Evolutionary conservation across 2,113 vertebrate genomes (phyloP), one percentile per base, ranked within the genome.

Genomic region (Cyanoderma ruficeps): DNA sequence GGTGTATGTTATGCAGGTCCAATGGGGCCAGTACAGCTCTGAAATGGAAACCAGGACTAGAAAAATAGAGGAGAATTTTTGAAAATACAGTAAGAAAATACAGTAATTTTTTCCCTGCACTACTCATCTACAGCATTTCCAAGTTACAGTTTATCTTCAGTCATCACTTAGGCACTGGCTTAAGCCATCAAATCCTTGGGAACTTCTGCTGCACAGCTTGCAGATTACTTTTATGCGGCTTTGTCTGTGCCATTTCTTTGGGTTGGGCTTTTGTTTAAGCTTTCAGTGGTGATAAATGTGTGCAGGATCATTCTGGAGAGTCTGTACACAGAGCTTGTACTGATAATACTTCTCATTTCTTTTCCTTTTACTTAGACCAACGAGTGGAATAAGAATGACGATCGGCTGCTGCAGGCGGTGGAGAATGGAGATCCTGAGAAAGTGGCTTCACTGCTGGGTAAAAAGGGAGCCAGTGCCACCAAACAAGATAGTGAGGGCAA

Each of bases 351-450:
- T 50, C 52, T 83, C 56, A 15, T 27, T 10, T 94, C 10, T 93
- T 28, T 74, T 91, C 61, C 57, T 93, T 93, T 89, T 91, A 23
- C 37, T 90, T 92, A 99, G 99, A 97, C 96, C 79, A 99, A 99
- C 13, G 99, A 99, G 93, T 99, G 99, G 99, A 99, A 98, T 97
- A 99, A 99, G 97, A 99, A 99, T 0, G 99, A 99, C 2, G 99
- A 99, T 93, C 99, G 99, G 8, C 98, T 99, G 60, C 98, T 99
- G 31, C 98, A 98, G 91, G 99, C 99, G 0, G 99, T 99, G 98
- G 99, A 99, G 95, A 98, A 99, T 76, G 99, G 99, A 2, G 99
- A 99, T 69, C 96, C 87, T 3, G 99, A 99, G 91, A 99, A 99
- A 97, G 98, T 99, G 97, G 97, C 98, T 44, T 98, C 99, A 0